Evolutionary conservation across 1,140 invertebrate genomes (phyloP), one percentile per base, ranked within the genome.

Genomic region (Lordiphosa mommai): DNA sequence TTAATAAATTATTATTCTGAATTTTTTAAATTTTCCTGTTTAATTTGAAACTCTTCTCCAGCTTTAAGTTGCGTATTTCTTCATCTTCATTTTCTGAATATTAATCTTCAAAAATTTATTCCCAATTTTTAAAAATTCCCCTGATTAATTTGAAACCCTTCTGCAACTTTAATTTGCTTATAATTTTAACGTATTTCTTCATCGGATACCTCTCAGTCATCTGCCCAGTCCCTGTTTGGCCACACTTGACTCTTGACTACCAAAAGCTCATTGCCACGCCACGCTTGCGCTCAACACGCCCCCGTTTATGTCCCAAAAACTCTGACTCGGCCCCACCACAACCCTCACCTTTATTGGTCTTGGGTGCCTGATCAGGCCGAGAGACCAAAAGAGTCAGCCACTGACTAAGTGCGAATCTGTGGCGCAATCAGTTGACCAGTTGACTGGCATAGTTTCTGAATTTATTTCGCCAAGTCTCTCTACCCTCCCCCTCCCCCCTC

Each of bases 321-420:
- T 61, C 53, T 44, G 46, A 33, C 23, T 34, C 43, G 14, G 36
- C 33, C 17, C 43, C 41, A n/a, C 44, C 13, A 8, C 23, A 27
- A 9, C 37, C 48, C 44, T 27, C 23, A 9, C 14, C 50, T 7
- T 8, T 6, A 17, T 8, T 20, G 3, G 7, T 23, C 17, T 6
- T 37, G 29, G 14, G 12, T n/a, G 10, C 36, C 60, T 27, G 23
- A 56, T 56, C 46, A 43, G 59, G 17, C 61, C 41, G 37, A 50
- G 47, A 50, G 57, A 30, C 47, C 63, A 40, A 53, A 23, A 46
- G 43, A 63, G 58, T 50, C 50, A 71, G 76, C 72, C 72, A 82
- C 72, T 51, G 79, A 85, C 79, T 76, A 84, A 84, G 77, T 84
- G 77, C 77, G 77, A 84, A 84, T 84, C 77, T 84, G 76, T 82